Conservation (phyloP, 2,113 vertebrate genomes). For the Casuarius casuarius region DNA sequence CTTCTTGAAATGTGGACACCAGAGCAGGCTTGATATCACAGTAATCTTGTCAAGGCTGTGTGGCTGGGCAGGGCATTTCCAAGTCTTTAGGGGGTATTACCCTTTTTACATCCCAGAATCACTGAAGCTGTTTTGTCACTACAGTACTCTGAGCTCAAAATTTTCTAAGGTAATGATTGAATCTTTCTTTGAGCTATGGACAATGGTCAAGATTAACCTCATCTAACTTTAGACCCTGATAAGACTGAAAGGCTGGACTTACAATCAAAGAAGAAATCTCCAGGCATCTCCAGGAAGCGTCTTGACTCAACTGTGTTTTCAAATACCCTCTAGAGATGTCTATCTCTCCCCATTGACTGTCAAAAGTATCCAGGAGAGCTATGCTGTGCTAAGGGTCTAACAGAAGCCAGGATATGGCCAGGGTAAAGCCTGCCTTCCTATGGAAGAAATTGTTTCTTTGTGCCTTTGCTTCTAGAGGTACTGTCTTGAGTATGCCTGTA, state of each 20-base stretch:
- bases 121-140: not conserved
- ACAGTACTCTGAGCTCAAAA: not conserved
- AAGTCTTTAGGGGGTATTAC: not conserved
- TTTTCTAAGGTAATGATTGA: not conserved
- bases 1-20: not conserved
- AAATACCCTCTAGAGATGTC: not conserved
- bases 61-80: not conserved
- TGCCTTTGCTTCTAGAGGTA: not conserved
- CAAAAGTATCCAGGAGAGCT: not conserved
- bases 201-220: not conserved
- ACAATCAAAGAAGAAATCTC: not conserved
- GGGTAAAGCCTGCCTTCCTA: not conserved
- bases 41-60: not conserved
- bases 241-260: not conserved
- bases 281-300: not conserved
- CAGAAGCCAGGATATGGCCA: not conserved
- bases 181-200: not conserved
- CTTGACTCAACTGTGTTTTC: not conserved
- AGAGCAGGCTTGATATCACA: not conserved
- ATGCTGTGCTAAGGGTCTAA: not conserved
- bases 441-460: not conserved
- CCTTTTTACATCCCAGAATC: not conserved
- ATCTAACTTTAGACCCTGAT: not conserved
- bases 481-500: accelerated
- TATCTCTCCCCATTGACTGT: not conserved